Evolutionary conservation across 2,888 invertebrate genomes (phyloP).

Genomic region (Sceliomorpha sp.): DNA sequence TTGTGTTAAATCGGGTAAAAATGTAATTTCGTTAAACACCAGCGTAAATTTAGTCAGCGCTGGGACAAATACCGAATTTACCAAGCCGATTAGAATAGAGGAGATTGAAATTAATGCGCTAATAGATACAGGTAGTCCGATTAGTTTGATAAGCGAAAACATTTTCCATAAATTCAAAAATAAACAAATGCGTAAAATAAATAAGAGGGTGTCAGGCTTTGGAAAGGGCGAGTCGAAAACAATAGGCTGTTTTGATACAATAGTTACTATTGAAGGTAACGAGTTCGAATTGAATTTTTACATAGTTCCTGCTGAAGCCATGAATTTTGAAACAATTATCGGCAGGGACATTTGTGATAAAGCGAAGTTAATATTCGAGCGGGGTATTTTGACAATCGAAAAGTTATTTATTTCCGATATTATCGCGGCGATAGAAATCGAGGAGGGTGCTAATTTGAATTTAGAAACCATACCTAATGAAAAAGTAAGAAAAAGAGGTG

Average conservation of each 20-base stretch:
- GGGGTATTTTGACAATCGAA: background rate
- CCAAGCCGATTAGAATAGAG: too few species aligned
- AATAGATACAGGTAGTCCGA: constrained; percentile 20
- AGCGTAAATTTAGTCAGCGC: constrained; percentile 5
- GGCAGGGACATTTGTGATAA: constrained; percentile 14
- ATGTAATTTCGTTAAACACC: too few species aligned
- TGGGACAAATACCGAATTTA: too few species aligned
- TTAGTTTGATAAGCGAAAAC: constrained; percentile 11
- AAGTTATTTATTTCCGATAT: background rate
- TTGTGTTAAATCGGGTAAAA: constrained; percentile 3
- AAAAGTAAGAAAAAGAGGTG: background rate
- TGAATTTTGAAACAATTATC: constrained; percentile 11
- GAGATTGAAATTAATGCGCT: too few species aligned
- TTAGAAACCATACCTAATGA: background rate
- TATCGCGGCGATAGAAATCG: background rate
- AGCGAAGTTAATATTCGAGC: constrained; percentile 9
- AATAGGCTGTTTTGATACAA: constrained; percentile 13
- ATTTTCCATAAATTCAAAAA: background rate
- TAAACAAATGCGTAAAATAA: background rate
- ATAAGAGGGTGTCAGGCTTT: constrained; percentile 8
- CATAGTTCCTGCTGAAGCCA: constrained; percentile 9
- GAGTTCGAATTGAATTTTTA: constrained; percentile 10
- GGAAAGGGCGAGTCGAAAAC: constrained; percentile 15
- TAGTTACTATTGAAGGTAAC: constrained; percentile 4
- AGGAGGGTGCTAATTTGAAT: background rate